Conservation (phyloP, 2,113 vertebrate species). For the Etheostoma cragini region DNA sequence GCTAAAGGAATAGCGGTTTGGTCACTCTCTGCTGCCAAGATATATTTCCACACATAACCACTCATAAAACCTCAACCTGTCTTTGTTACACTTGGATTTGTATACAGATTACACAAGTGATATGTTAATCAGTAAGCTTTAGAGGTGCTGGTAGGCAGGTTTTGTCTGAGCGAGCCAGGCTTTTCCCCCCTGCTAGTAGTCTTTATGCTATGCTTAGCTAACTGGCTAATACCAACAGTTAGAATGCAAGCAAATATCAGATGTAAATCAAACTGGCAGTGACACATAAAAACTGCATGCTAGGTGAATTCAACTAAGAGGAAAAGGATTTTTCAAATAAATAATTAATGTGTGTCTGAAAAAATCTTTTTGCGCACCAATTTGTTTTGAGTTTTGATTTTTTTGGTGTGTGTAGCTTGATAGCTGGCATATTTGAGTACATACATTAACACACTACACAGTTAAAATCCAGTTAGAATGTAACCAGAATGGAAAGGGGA, state of each 20-base stretch:
- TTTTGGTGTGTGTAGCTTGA: neutral
- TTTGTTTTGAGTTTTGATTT: neutral
- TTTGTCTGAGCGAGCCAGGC: neutral
- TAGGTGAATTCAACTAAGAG: neutral
- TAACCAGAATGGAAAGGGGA: neutral
- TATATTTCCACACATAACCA: neutral
- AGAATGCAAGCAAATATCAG: no score
- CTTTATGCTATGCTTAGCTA: conserved; percentile 12
- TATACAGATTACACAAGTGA: neutral
- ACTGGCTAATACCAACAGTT: no score
- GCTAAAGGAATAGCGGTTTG: neutral
- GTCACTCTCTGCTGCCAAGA: neutral
- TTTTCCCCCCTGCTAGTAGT: neutral
- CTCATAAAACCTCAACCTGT: neutral
- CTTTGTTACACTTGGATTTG: neutral
- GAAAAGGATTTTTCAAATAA: neutral
- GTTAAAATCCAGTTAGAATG: neutral
- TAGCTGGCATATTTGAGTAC: neutral
- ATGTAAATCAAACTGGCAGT: no score
- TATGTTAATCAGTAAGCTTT: neutral
- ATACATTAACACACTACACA: neutral
- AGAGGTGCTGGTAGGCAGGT: neutral
- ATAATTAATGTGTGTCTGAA: neutral
- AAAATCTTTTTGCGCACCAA: neutral
- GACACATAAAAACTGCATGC: no score